A percentile compares a stretch with the other conserved stretches of the same genome.
phyloP scores from a whole-genome alignment of 1,140 invertebrate species.

The Ptiloglossa arizonensis region DNA sequence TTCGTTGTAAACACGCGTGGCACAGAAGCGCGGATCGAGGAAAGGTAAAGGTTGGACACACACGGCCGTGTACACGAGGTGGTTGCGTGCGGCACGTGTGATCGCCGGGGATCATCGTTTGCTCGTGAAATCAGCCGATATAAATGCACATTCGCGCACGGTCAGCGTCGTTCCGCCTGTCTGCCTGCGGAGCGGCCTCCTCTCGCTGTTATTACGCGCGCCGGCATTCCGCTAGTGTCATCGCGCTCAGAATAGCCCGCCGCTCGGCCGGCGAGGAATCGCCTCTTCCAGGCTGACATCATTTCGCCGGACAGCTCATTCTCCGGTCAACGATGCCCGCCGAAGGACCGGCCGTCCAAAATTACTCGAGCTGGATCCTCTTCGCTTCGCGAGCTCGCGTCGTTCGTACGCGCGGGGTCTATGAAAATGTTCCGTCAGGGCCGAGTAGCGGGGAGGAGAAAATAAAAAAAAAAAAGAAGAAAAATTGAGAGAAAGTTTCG shows the following conservation, averaged over 20 bases:
- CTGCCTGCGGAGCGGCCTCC: neutral
- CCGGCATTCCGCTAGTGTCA: slow-evolving; percentile 31
- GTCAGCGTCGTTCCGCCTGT: slow-evolving; percentile 5
- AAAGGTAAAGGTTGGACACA: slow-evolving; percentile 50
- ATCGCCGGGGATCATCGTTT: slow-evolving; percentile 39
- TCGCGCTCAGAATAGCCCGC: slow-evolving; percentile 25
- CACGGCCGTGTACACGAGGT: neutral
- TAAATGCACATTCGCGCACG: slow-evolving; percentile 35
- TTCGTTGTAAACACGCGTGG: neutral
- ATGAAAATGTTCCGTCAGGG: too few species aligned
- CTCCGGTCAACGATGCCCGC: slow-evolving; percentile 5
- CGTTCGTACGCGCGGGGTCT: too few species aligned
- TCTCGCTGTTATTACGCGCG: slow-evolving; percentile 19
- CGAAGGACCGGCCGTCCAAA: neutral
- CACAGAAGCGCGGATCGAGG: neutral
- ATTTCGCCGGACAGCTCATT: slow-evolving; percentile 23
- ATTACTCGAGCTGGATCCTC: neutral
- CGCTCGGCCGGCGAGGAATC: slow-evolving; percentile 10
- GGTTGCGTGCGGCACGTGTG: slow-evolving; percentile 36
- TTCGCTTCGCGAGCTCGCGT: too few species aligned
- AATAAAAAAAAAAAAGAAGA: too few species aligned
- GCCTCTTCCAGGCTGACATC: slow-evolving; percentile 18
- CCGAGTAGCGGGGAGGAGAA: too few species aligned
- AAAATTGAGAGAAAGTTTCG: too few species aligned
- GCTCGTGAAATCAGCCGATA: slow-evolving; percentile 33